Conservation (phyloP, 1,140 invertebrate species). For the Akabosia matsudoensis region DNA sequence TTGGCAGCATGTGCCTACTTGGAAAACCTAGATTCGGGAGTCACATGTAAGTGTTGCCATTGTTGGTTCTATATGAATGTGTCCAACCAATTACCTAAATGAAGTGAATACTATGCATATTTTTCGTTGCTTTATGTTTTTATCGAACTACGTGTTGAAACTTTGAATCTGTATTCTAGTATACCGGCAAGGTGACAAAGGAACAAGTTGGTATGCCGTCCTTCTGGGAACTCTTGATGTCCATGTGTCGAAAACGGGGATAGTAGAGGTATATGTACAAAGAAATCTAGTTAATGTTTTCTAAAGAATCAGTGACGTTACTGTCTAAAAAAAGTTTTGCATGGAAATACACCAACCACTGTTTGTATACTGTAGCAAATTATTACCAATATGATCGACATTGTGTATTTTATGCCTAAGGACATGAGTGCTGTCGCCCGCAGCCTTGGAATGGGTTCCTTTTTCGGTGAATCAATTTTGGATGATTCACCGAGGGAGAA, state of each 20-base stretch:
- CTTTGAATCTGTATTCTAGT: conserved; percentile 55
- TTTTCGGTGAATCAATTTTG: conserved; percentile 63
- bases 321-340: no score
- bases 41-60: conserved; percentile 64
- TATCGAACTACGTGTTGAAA: no score
- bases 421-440: conserved; percentile 49
- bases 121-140: background rate
- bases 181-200: conserved; percentile 71
- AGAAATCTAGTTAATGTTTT: no score
- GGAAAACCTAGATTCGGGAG: conserved; percentile 73
- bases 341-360: no score
- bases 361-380: no score
- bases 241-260: conserved; percentile 46
- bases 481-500: conserved; percentile 65
- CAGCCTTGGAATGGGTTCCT: conserved; percentile 69
- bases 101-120: no score
- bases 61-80: no score
- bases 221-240: conserved; percentile 67
- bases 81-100: no score
- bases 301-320: no score
- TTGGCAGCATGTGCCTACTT: conserved; percentile 69
- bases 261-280: conserved; percentile 44
- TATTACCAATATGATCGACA: no score
- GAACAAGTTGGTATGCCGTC: conserved; percentile 74
- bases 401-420: conserved; percentile 26